These are phyloP conservation scores for Colostygia pectinataria DNA, from an alignment of 2,888 invertebrate species.

Conservation along the genomic window DNA sequence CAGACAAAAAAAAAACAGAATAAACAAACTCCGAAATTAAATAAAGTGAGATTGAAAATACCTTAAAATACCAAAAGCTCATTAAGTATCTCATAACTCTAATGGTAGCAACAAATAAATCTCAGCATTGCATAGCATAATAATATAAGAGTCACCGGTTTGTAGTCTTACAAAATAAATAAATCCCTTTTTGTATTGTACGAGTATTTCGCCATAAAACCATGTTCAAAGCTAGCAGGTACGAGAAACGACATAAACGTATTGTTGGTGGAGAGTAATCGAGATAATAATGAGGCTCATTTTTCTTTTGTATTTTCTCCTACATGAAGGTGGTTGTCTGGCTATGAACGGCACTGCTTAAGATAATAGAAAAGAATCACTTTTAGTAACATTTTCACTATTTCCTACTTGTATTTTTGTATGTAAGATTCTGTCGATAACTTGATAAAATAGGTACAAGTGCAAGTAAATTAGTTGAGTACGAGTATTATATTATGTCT, in stretches of 20 bases:
- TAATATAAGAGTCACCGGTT: slow-evolving; percentile 10
- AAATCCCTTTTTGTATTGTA: slow-evolving; percentile 30
- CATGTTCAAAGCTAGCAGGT: slow-evolving; percentile 32
- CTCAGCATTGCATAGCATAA: neutral
- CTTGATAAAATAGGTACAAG: too few species aligned
- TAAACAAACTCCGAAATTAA: too few species aligned
- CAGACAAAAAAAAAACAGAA: too few species aligned
- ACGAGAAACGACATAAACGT: slow-evolving; percentile 37
- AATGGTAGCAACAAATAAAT: slow-evolving; percentile 1
- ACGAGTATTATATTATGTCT: too few species aligned
- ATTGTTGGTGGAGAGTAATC: slow-evolving; percentile 37
- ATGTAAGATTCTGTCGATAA: too few species aligned
- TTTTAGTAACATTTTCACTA: slow-evolving; percentile 16
- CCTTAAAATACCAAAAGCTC: too few species aligned
- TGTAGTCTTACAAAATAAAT: slow-evolving; percentile 13
- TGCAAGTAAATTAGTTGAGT: too few species aligned
- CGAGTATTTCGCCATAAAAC: slow-evolving; percentile 27
- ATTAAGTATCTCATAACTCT: too few species aligned
- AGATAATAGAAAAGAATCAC: slow-evolving; percentile 31
- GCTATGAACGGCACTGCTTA: slow-evolving; percentile 29
- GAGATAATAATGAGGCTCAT: slow-evolving; percentile 39
- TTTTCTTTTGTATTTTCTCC: slow-evolving; percentile 37
- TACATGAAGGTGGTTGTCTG: slow-evolving; percentile 27
- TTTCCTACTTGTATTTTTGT: slow-evolving; percentile 1
- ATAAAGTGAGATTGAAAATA: too few species aligned